Conservation (phyloP, 2,113 vertebrate species). For the Cnemophilus loriae region DNA sequence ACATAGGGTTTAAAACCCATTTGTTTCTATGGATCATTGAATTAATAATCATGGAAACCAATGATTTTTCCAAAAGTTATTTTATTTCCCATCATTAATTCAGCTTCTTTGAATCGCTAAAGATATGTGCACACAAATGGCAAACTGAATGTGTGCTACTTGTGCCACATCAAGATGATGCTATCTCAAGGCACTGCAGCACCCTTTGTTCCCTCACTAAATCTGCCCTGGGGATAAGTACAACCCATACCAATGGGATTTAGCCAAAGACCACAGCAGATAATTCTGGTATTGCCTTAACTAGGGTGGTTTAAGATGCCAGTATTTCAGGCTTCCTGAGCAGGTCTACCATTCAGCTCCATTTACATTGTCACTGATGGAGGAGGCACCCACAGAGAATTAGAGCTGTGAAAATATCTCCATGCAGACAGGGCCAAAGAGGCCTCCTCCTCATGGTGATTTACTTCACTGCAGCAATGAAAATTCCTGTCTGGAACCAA, state of each 20-base stretch:
- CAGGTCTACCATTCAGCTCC: background rate
- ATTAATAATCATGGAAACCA: slow-evolving; percentile 17
- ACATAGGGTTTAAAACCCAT: background rate
- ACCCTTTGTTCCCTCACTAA: background rate
- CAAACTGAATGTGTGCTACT: background rate
- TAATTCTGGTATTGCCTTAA: background rate
- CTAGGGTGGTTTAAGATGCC: background rate
- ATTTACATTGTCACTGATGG: background rate
- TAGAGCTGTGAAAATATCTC: slow-evolving; percentile 1
- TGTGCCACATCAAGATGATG: background rate
- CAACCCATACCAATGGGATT: background rate
- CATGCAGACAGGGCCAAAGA: background rate
- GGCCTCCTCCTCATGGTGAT: slow-evolving; percentile 39
- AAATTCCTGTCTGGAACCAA: slow-evolving; percentile 57
- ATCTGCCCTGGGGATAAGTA: background rate
- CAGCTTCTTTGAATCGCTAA: background rate
- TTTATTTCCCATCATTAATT: background rate
- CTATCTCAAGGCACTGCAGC: background rate
- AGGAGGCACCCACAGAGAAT: background rate
- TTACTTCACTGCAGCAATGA: slow-evolving; percentile 48
- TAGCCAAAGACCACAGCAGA: background rate
- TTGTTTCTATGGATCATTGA: background rate
- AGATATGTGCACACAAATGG: background rate
- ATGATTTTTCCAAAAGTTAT: background rate
- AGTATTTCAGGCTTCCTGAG: background rate